These are phyloP conservation scores for Drosophila paucipuncta DNA, from an alignment of 2,888 invertebrate species.

Conservation along the genomic window DNA sequence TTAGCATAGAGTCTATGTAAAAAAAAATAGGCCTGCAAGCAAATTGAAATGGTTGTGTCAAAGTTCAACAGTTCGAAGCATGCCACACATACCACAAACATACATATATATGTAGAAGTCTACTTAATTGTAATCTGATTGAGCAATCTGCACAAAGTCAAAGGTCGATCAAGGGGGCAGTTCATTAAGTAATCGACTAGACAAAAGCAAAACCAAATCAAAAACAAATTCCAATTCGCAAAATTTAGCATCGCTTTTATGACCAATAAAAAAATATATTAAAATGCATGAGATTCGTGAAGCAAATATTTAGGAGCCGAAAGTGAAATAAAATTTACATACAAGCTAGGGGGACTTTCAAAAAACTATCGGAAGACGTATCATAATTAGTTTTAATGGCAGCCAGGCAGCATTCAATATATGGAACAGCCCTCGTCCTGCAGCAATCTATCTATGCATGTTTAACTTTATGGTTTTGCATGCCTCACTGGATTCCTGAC, in stretches of 20 bases:
- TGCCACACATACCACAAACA: neutral
- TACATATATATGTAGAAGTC: neutral
- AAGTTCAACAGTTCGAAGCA: conserved; percentile 10
- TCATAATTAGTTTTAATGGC: conserved; percentile 14
- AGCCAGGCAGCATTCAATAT: neutral
- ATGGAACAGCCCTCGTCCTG: conserved; percentile 26
- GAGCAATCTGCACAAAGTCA: conserved; percentile 33
- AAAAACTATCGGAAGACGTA: neutral
- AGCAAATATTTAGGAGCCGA: neutral
- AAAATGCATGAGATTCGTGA: neutral
- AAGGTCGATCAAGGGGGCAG: conserved; percentile 26
- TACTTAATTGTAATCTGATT: conserved; percentile 7
- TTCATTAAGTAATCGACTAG: conserved; percentile 4
- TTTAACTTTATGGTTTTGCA: conserved; percentile 49
- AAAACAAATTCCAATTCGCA: neutral
- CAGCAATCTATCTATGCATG: conserved; percentile 35
- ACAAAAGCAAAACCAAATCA: neutral
- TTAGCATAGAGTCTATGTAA: conserved; percentile 23
- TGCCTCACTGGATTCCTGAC: conserved; percentile 47
- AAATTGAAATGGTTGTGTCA: conserved; percentile 37
- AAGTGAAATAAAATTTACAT: neutral
- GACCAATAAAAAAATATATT: neutral
- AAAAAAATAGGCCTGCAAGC: conserved; percentile 18
- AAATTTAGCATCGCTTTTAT: neutral
- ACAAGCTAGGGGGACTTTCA: neutral